phyloP scores from a whole-genome alignment of 2,797 vertebrate genomes.

The Poecilia wingei region DNA sequence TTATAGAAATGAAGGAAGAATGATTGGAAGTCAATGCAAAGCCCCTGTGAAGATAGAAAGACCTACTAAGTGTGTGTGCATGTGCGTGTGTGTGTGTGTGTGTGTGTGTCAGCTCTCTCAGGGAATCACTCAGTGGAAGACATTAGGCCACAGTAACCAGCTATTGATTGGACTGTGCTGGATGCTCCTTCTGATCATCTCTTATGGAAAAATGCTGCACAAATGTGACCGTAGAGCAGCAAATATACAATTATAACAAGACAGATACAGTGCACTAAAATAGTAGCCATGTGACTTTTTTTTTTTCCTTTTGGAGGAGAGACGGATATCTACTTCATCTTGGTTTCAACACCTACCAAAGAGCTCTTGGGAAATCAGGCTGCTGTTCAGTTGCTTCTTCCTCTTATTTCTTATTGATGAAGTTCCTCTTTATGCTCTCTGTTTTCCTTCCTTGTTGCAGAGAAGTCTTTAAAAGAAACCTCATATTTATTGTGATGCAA shows the following conservation, averaged over 20 bases:
- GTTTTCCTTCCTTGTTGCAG: conserved; percentile 13
- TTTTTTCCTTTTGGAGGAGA: background rate
- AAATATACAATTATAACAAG: conserved; percentile 35
- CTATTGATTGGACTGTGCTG: conserved; percentile 67
- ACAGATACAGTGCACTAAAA: conserved; percentile 26
- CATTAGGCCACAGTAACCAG: conserved; percentile 71
- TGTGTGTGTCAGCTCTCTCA: conserved; percentile 29
- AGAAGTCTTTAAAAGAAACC: background rate
- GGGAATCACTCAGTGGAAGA: conserved; percentile 41
- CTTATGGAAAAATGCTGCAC: conserved; percentile 55
- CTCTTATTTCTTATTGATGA: conserved; percentile 33
- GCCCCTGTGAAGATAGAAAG: background rate
- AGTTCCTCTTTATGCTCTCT: conserved; percentile 24
- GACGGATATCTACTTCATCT: conserved; percentile 16
- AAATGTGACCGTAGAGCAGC: conserved; percentile 21
- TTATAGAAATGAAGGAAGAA: background rate
- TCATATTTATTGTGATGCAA: background rate
- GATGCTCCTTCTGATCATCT: conserved; percentile 64
- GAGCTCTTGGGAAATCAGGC: conserved; percentile 40
- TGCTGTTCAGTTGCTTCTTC: conserved; percentile 23
- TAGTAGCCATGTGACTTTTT: conserved; percentile 13
- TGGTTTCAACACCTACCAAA: conserved; percentile 8
- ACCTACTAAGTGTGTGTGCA: conserved; percentile 10
- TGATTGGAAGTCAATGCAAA: background rate
- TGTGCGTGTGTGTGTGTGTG: conserved; percentile 33